These are phyloP conservation scores for Drosophila engyochracea DNA, from an alignment of 2,888 invertebrate species.

Conservation along the genomic window DNA sequence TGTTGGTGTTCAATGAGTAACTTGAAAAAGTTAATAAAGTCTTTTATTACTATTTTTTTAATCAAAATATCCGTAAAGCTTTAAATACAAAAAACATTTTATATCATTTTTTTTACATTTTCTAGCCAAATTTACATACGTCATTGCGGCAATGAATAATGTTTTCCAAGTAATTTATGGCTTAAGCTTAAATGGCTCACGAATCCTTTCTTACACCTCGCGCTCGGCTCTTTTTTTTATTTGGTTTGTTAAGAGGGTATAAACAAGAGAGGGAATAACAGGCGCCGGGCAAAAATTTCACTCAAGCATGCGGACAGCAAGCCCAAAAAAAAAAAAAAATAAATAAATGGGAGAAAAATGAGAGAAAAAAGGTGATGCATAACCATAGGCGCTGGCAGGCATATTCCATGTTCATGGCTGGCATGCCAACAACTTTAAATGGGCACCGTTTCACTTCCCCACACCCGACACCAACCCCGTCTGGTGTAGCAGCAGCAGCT, in stretches of 20 bases:
- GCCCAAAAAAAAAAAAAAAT: slow-evolving; percentile 11
- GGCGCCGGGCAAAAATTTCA: slow-evolving; percentile 48
- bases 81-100: not conserved
- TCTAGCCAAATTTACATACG: too few species aligned
- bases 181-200: not conserved
- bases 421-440: slow-evolving; percentile 65
- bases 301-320: slow-evolving; percentile 53
- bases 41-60: not conserved
- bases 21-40: not conserved
- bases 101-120: not conserved
- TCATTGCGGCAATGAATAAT: not conserved
- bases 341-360: not conserved
- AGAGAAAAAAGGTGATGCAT: slow-evolving; percentile 51
- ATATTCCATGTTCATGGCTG: slow-evolving; percentile 52
- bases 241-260: slow-evolving; percentile 17
- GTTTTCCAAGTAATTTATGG: not conserved
- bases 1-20: not conserved
- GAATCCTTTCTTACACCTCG: slow-evolving; percentile 7
- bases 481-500: not conserved
- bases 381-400: slow-evolving; percentile 67
- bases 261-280: slow-evolving; percentile 21
- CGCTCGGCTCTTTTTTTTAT: not conserved
- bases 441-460: slow-evolving; percentile 1
- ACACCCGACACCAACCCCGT: too few species aligned
- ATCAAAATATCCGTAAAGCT: too few species aligned